phyloP scores from a whole-genome alignment of 2,113 vertebrate species.

The Passerina amoena region DNA sequence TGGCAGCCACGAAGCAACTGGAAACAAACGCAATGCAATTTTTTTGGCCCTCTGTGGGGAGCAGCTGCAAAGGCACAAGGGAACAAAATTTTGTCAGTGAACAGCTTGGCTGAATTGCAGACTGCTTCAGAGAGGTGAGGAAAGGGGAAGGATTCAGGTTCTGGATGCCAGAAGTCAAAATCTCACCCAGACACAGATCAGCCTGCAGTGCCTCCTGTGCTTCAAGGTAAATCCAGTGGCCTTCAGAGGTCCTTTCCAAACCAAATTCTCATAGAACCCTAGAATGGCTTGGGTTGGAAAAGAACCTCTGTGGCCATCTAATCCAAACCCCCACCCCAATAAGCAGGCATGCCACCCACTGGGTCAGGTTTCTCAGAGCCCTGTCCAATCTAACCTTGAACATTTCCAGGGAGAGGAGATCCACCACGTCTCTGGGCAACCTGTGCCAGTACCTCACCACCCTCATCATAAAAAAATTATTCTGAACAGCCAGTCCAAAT shows the following conservation, averaged over 20 bases:
- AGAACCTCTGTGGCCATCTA: background rate
- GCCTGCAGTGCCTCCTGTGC: background rate
- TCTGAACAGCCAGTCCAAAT: background rate
- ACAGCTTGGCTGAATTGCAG: background rate
- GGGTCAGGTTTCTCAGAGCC: background rate
- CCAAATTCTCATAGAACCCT: background rate
- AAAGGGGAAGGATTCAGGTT: background rate
- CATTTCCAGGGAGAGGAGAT: background rate
- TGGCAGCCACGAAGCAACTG: conserved; percentile 86
- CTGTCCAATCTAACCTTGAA: rapidly evolving
- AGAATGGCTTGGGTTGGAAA: background rate
- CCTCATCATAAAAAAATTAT: background rate
- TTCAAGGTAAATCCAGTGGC: background rate
- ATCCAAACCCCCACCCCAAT: rapidly evolving
- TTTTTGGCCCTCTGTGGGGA: conserved; percentile 81
- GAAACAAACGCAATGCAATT: conserved; percentile 78
- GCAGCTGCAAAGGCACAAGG: conserved; percentile 79
- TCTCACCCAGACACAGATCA: background rate
- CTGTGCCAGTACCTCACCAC: background rate
- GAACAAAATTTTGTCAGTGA: background rate
- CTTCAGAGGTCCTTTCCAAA: background rate
- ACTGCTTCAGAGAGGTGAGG: background rate
- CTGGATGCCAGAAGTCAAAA: background rate
- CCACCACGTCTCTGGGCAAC: background rate
- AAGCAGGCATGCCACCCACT: background rate